Evolutionary conservation across 1,140 invertebrate species (phyloP).

Genomic region (Aphelenchoides avenae): DNA sequence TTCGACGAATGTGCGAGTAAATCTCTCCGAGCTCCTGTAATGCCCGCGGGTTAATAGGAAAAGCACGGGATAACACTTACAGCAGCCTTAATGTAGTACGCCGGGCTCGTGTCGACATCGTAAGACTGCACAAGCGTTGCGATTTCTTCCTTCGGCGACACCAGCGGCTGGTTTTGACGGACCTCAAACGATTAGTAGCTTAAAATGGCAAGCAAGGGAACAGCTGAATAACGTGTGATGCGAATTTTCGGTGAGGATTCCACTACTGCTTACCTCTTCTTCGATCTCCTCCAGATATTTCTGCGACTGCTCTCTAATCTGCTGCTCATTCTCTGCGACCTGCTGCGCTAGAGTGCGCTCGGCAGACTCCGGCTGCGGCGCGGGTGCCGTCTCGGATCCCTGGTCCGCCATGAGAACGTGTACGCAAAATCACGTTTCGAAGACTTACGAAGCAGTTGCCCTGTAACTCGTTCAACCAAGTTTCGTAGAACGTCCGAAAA

Average conservation of each 20-base stretch:
- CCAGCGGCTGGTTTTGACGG: constrained; percentile 39
- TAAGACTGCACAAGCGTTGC: constrained; percentile 25
- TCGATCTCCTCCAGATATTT: constrained; percentile 39
- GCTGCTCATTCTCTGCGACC: constrained; percentile 29
- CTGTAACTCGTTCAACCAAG: too few species aligned
- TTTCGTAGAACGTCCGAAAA: too few species aligned
- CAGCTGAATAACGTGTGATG: too few species aligned
- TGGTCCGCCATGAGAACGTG: too few species aligned
- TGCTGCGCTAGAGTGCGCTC: constrained; percentile 36
- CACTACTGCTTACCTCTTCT: constrained; percentile 35
- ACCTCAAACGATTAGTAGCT: too few species aligned
- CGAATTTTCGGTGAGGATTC: too few species aligned
- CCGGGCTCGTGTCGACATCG: constrained; percentile 13
- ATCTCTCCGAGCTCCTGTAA: constrained; percentile 35
- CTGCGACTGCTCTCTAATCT: constrained; percentile 45
- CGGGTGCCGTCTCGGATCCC: constrained; percentile 1
- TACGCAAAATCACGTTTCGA: too few species aligned
- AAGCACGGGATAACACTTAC: neutral
- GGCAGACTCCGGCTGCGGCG: constrained; percentile 7
- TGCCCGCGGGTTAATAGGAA: neutral
- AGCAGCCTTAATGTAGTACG: constrained; percentile 23
- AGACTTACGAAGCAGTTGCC: too few species aligned
- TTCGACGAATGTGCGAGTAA: constrained; percentile 43
- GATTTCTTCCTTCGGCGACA: constrained; percentile 34
- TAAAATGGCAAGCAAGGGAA: too few species aligned